A percentile compares a stretch with the other conserved stretches of the same genome.
Evolutionary conservation across 2,797 vertebrate species (phyloP).

Genomic region (Gobionotothen gibberifrons): DNA sequence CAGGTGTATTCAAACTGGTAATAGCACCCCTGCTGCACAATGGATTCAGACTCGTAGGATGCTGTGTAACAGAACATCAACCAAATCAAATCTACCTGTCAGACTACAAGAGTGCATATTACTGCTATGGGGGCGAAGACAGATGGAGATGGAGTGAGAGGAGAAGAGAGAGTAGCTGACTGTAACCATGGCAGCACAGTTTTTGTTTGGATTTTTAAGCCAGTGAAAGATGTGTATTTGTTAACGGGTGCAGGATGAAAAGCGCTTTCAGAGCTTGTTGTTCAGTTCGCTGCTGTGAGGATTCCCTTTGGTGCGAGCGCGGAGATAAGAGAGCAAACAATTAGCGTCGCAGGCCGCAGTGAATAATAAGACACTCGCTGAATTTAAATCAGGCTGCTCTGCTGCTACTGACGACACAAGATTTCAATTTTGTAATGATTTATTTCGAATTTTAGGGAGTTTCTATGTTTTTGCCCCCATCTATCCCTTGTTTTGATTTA

Average conservation of each 20-base stretch:
- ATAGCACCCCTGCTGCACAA: conserved; percentile 46
- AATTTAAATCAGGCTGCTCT: conserved; percentile 28
- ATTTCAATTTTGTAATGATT: conserved; percentile 8
- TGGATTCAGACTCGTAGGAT: conserved; percentile 19
- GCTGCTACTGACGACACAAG: conserved; percentile 12
- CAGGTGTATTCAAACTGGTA: conserved; percentile 40
- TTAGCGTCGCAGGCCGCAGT: conserved; percentile 36
- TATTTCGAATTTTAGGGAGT: neutral
- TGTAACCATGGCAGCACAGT: conserved; percentile 75
- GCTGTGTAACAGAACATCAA: conserved; percentile 7
- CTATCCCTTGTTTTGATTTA: neutral
- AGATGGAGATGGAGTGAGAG: conserved; percentile 37
- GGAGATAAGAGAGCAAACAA: conserved; percentile 52
- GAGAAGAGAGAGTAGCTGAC: conserved; percentile 43
- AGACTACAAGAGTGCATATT: conserved; percentile 45
- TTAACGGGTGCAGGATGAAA: conserved; percentile 48
- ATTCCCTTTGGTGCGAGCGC: conserved; percentile 60
- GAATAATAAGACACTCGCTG: conserved; percentile 35
- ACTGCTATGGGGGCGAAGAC: conserved; percentile 39
- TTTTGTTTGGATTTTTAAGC: conserved; percentile 9
- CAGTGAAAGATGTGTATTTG: conserved; percentile 46
- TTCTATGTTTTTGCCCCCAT: neutral
- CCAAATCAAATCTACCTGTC: conserved; percentile 49
- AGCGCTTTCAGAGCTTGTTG: conserved; percentile 45
- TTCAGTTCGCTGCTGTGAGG: conserved; percentile 52